phyloP scores from a whole-genome alignment of 2,113 vertebrate genomes.

The Cisticola juncidis region DNA sequence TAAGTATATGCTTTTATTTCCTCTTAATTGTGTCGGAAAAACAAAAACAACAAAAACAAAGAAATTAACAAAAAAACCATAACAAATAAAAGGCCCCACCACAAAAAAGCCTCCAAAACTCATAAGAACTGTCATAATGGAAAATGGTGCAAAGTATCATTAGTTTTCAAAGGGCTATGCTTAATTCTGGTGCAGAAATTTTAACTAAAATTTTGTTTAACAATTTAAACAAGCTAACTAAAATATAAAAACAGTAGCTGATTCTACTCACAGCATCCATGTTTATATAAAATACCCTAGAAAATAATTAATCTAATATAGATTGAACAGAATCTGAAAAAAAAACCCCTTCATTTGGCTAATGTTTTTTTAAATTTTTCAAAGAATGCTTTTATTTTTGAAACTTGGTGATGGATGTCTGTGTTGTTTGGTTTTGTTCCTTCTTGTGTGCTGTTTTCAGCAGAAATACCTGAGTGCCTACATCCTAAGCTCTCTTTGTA shows the following conservation, averaged over 20 bases:
- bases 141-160: background rate
- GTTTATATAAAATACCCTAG: background rate
- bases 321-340: background rate
- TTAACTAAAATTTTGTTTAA: too few species aligned
- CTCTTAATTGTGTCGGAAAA: background rate
- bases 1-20: background rate
- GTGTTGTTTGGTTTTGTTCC: background rate
- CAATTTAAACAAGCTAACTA: background rate
- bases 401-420: background rate
- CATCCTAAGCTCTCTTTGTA: background rate
- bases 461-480: background rate
- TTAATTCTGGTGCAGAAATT: background rate
- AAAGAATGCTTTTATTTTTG: background rate
- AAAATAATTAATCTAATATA: background rate
- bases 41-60: background rate
- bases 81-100: fast-evolving
- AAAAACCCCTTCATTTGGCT: background rate
- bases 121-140: background rate
- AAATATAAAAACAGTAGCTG: background rate
- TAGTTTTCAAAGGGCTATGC: background rate
- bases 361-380: background rate
- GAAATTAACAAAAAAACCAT: background rate
- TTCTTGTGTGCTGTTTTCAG: background rate
- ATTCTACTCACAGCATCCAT: background rate
- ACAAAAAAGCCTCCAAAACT: background rate